Evolutionary conservation across 2,113 vertebrate genomes (phyloP), one percentile per base, ranked within the genome.

Genomic region (Amphilophus citrinellus): DNA sequence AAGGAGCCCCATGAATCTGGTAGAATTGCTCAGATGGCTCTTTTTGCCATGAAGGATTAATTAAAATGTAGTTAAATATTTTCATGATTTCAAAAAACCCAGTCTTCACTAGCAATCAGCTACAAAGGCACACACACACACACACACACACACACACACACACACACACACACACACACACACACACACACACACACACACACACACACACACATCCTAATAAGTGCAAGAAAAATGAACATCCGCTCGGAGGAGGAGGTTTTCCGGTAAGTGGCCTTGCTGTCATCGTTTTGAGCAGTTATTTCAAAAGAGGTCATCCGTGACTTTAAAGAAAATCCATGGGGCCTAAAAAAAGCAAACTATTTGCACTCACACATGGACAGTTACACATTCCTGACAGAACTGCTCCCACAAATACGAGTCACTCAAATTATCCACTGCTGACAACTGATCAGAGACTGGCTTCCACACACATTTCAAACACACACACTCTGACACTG

Each of bases 391-490:
- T 88, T 65, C 87, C 80, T 77, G 75, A 83, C 83, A 39, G 30
- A 81, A 65, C 84, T 61, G 9, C 61, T 83, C 78, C 53, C 60
- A 83, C 59, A 80, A 82, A 84, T 80, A 63, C 76, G 56, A 85
- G 84, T 84, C 65, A 80, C 71, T 90, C 89, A 84, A 88, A 91
- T 88, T 91, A 87, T 92, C 89, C 75, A 20, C 22, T 27, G 3
- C 61, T 91, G 90, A 92, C 86, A 90, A 87, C 6, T 91, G 92
- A 91, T 95, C 91, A 92, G 87, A 94, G 89, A 66, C 68, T 58
- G 39, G 61, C 80, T 83, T 76, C 79, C 6, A 77, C 83, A 80
- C 79, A 86, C 50, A 75, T 90, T 87, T 89, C 87, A 85, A 78
- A 89, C 81, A 87, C 84, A 90, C 83, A 89, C 88, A 84, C 71